phyloP scores from a whole-genome alignment of 2,113 vertebrate genomes.

The Neomonachus schauinslandi region DNA sequence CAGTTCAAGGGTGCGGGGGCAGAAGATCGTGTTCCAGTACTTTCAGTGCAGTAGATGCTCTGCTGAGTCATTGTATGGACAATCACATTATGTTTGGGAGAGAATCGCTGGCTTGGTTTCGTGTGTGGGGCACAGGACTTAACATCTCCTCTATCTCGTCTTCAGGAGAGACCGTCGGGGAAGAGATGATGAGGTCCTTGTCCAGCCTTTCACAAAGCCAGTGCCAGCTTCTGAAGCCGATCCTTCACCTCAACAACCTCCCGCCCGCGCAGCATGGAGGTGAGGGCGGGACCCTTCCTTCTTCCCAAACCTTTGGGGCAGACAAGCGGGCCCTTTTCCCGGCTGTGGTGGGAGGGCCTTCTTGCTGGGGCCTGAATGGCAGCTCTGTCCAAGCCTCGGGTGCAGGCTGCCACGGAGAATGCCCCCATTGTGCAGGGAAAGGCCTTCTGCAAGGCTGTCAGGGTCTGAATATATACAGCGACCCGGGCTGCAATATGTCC shows the following conservation, averaged over 20 bases:
- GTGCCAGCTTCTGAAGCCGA: neutral
- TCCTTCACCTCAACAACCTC: too few species aligned
- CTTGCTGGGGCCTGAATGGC: neutral
- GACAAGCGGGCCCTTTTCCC: constrained; percentile 36
- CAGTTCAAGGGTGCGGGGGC: too few species aligned
- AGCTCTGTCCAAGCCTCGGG: neutral
- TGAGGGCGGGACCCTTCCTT: neutral
- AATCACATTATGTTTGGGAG: neutral
- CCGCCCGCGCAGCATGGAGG: rapidly evolving
- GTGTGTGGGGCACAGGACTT: neutral
- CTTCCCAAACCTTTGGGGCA: neutral
- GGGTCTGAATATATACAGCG: neutral
- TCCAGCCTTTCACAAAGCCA: neutral
- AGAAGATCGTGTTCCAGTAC: rapidly evolving
- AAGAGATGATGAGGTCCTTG: too few species aligned
- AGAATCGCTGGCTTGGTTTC: neutral
- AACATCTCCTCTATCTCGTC: neutral
- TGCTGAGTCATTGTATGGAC: rapidly evolving
- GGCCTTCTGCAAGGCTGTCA: neutral
- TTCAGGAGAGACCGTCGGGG: neutral
- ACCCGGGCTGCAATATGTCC: neutral
- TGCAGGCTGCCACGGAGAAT: constrained; percentile 44
- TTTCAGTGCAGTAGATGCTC: neutral
- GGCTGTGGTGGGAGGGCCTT: neutral
- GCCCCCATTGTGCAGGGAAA: constrained; percentile 33